phyloP scores from a whole-genome alignment of 1,140 invertebrate species.

The Cecropterus lyciades region DNA sequence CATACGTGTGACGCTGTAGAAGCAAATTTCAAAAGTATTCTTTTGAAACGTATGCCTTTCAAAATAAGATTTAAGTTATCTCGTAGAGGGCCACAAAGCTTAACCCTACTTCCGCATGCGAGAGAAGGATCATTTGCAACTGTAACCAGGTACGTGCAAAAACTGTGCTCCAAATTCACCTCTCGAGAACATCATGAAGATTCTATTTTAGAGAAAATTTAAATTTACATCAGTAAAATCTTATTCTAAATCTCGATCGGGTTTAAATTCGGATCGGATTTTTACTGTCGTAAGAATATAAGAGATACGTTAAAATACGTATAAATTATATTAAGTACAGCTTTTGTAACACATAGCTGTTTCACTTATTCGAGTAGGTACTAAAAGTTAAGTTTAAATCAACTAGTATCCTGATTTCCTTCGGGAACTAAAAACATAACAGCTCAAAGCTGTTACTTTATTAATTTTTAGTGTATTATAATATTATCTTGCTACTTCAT shows the following conservation, averaged over 20 bases:
- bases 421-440: no score
- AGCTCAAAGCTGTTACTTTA: no score
- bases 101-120: constrained; percentile 22
- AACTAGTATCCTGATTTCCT: no score
- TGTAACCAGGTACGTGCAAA: constrained; percentile 33
- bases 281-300: no score
- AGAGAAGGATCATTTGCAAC: constrained; percentile 35
- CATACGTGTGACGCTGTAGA: constrained; percentile 8
- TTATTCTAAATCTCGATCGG: neutral
- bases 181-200: constrained; percentile 20
- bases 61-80: constrained; percentile 7
- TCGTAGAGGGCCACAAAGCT: constrained; percentile 3
- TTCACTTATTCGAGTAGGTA: no score
- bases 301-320: no score
- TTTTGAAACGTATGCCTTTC: neutral
- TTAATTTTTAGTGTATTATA: no score
- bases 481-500: no score
- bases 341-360: no score
- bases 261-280: no score
- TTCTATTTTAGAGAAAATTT: constrained; percentile 31
- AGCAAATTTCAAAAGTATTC: neutral
- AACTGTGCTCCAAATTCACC: constrained; percentile 27
- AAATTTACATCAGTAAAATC: constrained; percentile 18
- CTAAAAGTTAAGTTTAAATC: no score
- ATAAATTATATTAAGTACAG: no score